A percentile compares a stretch with the other conserved stretches of the same genome.
Evolutionary conservation across 1,140 invertebrate species (phyloP).

Genomic region (Drosophila baimaii): DNA sequence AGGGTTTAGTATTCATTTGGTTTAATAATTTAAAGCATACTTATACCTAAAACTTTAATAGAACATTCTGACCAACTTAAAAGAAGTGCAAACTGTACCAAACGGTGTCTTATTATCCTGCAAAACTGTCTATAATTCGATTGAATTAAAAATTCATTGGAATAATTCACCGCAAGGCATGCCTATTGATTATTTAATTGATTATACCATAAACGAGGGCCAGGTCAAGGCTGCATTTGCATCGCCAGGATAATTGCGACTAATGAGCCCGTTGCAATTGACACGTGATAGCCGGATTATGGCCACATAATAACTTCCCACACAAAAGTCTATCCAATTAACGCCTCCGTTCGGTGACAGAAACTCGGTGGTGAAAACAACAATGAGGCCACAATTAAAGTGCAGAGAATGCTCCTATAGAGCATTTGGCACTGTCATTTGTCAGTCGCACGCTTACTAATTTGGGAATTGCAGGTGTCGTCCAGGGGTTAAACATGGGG

Average conservation of each 20-base stretch:
- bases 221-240: not conserved
- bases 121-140: not conserved
- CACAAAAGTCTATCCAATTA: conserved; percentile 9
- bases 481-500: not conserved
- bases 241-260: not conserved
- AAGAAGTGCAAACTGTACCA: not conserved
- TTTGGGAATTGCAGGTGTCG: conserved; percentile 6
- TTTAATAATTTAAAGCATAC: not conserved
- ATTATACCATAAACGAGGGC: not conserved
- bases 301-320: not conserved
- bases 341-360: not conserved
- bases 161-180: not conserved
- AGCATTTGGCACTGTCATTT: conserved; percentile 10
- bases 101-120: no score
- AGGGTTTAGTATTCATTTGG: not conserved
- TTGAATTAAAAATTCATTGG: no score
- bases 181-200: not conserved
- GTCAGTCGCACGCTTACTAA: conserved; percentile 6
- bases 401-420: not conserved
- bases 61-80: no score
- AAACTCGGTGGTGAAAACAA: not conserved
- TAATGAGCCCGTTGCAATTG: not conserved
- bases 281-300: not conserved
- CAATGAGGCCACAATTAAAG: not conserved
- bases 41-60: no score